A percentile compares a stretch with the other conserved stretches of the same genome.
Evolutionary conservation across 2,797 vertebrate species (phyloP).

Genomic region (Eospalax fontanierii): DNA sequence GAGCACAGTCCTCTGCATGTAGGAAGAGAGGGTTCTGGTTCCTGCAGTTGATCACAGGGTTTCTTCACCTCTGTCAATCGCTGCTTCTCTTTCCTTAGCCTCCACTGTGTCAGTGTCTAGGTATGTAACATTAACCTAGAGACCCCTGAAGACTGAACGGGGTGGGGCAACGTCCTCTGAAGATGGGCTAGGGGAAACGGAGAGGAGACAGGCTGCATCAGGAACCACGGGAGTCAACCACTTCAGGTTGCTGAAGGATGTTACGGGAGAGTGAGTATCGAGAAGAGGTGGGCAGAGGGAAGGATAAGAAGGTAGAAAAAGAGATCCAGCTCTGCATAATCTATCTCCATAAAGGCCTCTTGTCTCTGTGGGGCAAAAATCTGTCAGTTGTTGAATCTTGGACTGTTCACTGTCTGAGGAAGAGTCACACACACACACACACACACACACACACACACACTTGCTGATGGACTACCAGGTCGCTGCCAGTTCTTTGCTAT

Average conservation of each 20-base stretch:
- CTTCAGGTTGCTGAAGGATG: not conserved
- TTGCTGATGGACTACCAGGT: not conserved
- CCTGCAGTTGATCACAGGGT: not conserved
- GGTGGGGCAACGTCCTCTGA: not conserved
- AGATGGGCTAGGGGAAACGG: accelerated
- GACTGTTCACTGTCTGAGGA: not conserved
- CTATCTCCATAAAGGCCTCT: not conserved
- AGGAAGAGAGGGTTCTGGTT: not conserved
- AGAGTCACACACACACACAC: too few relatives aligned
- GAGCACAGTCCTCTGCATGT: not conserved
- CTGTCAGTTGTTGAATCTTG: not conserved
- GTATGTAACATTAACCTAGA: not conserved
- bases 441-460: too few relatives aligned
- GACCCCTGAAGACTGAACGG: not conserved
- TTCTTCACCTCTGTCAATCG: not conserved
- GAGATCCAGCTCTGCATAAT: too few relatives aligned
- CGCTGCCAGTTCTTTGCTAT: not conserved
- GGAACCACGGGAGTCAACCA: not conserved
- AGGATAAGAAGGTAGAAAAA: not conserved
- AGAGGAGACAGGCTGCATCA: not conserved
- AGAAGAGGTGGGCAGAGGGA: not conserved
- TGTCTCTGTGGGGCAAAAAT: not conserved
- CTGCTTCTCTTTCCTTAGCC: not conserved
- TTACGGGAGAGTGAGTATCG: not conserved
- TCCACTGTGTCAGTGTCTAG: not conserved